phyloP scores from a whole-genome alignment of 2,797 vertebrate species.

The Antennarius maculatus region DNA sequence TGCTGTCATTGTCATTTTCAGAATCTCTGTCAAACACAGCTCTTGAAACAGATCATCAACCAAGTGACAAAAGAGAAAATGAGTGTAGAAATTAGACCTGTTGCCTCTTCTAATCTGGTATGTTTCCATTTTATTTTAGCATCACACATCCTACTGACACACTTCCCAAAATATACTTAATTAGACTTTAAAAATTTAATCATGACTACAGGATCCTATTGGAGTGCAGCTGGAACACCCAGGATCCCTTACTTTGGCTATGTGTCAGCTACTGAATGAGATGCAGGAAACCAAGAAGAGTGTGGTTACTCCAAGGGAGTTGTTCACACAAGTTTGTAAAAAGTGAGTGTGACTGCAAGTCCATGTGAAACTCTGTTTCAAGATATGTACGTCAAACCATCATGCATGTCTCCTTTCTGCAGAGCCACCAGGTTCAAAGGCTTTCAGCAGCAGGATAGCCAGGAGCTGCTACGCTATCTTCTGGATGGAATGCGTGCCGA shows the following conservation, averaged over 20 bases:
- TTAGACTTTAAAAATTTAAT: not conserved
- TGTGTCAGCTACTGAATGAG: conserved; percentile 92
- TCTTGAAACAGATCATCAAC: conserved; percentile 87
- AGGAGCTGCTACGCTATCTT: conserved; percentile 95
- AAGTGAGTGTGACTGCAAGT: conserved; percentile 84
- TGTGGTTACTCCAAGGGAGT: conserved; percentile 89
- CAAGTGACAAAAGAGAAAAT: conserved; percentile 84
- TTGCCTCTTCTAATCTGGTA: conserved; percentile 72
- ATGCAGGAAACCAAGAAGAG: conserved; percentile 90
- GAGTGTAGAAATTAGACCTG: conserved; percentile 80
- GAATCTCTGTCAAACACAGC: conserved; percentile 95
- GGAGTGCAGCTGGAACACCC: conserved; percentile 85
- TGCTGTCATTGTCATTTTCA: conserved; percentile 52
- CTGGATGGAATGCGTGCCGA: conserved; percentile 96
- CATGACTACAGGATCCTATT: conserved; percentile 83
- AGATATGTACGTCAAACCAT: not conserved
- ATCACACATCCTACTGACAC: not conserved
- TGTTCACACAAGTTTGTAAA: conserved; percentile 98
- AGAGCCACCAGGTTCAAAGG: conserved; percentile 95
- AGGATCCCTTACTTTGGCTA: conserved; percentile 90
- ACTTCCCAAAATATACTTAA: not conserved
- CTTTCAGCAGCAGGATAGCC: conserved; percentile 98
- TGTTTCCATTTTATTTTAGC: conserved; percentile 25
- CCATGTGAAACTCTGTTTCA: not conserved
- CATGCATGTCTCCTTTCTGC: conserved; percentile 20